Base-by-base conservation (phyloP, 2,888 invertebrate genomes). In the Chironomus tentans region DNA sequence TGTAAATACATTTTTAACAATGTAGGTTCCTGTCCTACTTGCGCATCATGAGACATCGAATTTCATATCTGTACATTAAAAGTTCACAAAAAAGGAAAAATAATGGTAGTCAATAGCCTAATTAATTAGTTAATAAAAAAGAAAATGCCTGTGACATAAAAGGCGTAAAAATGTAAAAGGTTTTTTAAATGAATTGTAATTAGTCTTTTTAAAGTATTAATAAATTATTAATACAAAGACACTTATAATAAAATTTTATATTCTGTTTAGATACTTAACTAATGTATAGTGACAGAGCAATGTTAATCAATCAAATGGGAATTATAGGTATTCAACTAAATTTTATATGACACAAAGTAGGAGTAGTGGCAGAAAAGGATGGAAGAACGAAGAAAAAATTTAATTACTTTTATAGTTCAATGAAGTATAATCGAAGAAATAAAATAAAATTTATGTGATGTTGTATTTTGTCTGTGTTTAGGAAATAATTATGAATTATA, bases 21-120 rank as follows among this genome's bases (percentile, higher is more conserved):
- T 21, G 21, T 65, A 12, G 18, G 65, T 13, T 21, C 13, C 12
- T 22, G 13, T 13, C 38, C 38, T 38, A 24, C 65, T 13, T 65
- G 65, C 22, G 65, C 21, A 65, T 65, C 65, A 65, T 21, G 21
- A 70, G 50, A 62, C 72, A 72, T 72, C 72, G 72, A 72, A 72
- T 72, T 72, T 72, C 61, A 10, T 24, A 62, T 38, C 18, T 62
- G 62, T 72, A 72, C 7, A 28, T 22, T 28, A 13, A 13, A 56
- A 13, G 2, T 56, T 15, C 18, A 15, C 18, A 15, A n/a, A 70
- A n/a, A 48, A 47, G 46, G 18, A 70, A 6, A 13, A 62, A 38
- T 15, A 10, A 61, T 50, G 62, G 72, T 72, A 72, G 72, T 72
- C 18, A 38, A 38, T 72, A 72, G 72, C 72, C 72, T 72, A 72